A percentile compares a stretch with the other conserved stretches of the same genome.
phyloP scores from a whole-genome alignment of 1,140 invertebrate species.

The Drosophila varians region DNA sequence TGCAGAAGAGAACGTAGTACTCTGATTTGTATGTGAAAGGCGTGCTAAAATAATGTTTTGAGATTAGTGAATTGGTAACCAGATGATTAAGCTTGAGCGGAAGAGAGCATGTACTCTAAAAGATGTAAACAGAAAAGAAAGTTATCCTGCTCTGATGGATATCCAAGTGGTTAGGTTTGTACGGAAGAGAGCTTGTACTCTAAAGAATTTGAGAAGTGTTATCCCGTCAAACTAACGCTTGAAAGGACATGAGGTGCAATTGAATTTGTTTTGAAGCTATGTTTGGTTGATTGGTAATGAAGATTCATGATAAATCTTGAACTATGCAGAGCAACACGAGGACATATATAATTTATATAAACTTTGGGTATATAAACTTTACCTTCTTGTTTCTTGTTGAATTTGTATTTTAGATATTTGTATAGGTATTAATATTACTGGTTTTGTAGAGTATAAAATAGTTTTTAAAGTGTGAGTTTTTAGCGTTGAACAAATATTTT shows the following conservation, averaged over 20 bases:
- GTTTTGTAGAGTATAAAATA: too few relatives aligned
- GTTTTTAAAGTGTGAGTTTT: too few relatives aligned
- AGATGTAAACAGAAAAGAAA: too few relatives aligned
- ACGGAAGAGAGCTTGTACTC: constrained; percentile 1
- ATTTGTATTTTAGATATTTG: too few relatives aligned
- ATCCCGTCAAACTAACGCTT: not conserved
- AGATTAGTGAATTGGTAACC: not conserved
- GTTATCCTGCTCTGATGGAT: not conserved
- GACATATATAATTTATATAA: too few relatives aligned
- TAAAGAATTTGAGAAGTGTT: not conserved
- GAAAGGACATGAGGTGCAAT: not conserved
- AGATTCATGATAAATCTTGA: too few relatives aligned
- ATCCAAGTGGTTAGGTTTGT: not conserved
- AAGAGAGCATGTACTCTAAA: not conserved
- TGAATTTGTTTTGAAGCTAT: not conserved
- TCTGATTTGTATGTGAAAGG: not conserved
- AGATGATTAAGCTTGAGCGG: not conserved
- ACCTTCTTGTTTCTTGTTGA: too few relatives aligned
- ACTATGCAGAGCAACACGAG: too few relatives aligned
- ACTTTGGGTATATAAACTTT: too few relatives aligned
- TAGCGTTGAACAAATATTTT: too few relatives aligned
- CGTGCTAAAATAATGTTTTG: not conserved
- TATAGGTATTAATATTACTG: too few relatives aligned
- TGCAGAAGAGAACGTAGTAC: constrained; percentile 1
- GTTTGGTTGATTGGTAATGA: too few relatives aligned